Conservation (phyloP, 1,140 invertebrate genomes). For the Caligus rogercresseyi region DNA sequence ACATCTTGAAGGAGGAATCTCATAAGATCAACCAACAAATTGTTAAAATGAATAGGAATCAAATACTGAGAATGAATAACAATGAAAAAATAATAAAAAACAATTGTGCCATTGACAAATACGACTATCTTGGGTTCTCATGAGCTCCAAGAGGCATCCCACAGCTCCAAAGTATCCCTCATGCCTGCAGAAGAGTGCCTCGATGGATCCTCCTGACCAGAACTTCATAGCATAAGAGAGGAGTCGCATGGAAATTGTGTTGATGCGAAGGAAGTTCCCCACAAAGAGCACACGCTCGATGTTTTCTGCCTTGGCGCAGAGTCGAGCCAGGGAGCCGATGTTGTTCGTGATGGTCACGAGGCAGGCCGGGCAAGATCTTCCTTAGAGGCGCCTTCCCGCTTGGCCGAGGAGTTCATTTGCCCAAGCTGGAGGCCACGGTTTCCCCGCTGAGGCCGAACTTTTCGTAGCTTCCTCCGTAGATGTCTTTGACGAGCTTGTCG, state of each 20-base stretch:
- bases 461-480: constrained; percentile 74
- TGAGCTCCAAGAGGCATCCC: constrained; percentile 71
- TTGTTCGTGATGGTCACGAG: constrained; percentile 97
- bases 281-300: constrained; percentile 75
- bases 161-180: constrained; percentile 86
- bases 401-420: constrained; percentile 79
- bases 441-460: constrained; percentile 77
- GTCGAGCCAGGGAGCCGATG: constrained; percentile 89
- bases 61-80: too few species aligned
- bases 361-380: constrained; percentile 86
- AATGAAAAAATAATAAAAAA: too few species aligned
- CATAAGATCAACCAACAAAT: too few species aligned
- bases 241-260: constrained; percentile 91
- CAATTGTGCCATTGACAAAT: too few species aligned
- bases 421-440: constrained; percentile 92
- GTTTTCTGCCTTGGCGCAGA: constrained; percentile 53
- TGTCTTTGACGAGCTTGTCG: constrained; percentile 89
- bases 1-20: too few species aligned
- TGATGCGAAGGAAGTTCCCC: constrained; percentile 91
- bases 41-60: too few species aligned
- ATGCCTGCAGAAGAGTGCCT: constrained; percentile 31
- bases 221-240: constrained; percentile 95
- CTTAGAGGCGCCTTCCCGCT: constrained; percentile 51
- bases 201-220: constrained; percentile 87
- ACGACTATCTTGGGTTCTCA: constrained; percentile 29